phyloP scores from a whole-genome alignment of 2,113 vertebrate species.

The Rhabdornis inornatus region DNA sequence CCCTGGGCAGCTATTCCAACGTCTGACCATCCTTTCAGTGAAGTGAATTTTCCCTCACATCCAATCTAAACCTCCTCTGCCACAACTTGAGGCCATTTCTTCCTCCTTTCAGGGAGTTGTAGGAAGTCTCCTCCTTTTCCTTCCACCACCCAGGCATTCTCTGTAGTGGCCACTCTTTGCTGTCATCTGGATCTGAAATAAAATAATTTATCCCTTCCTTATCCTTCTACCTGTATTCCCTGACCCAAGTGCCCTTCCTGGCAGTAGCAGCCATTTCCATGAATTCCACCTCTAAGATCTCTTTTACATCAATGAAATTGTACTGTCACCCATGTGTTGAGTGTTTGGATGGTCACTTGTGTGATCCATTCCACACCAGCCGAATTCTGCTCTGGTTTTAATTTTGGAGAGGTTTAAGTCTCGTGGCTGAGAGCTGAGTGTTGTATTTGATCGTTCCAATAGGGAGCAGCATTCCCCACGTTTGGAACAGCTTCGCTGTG shows the following conservation, averaged over 20 bases:
- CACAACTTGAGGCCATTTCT: not conserved
- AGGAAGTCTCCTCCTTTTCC: not conserved
- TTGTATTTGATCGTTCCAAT: not conserved
- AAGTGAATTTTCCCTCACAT: not conserved
- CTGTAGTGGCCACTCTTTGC: not conserved
- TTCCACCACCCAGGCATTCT: not conserved
- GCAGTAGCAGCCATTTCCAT: not conserved
- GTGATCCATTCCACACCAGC: not conserved
- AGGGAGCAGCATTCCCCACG: slow-evolving; percentile 29
- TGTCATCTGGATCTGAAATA: not conserved
- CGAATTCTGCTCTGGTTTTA: not conserved
- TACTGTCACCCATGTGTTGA: rapidly evolving
- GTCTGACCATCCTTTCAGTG: not conserved
- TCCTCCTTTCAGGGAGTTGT: not conserved
- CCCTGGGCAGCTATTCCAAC: not conserved
- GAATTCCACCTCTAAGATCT: not conserved
- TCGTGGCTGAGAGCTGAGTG: not conserved
- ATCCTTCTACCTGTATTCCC: not conserved
- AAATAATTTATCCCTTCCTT: not conserved
- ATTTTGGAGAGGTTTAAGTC: not conserved
- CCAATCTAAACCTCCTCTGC: not conserved
- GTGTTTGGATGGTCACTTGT: not conserved
- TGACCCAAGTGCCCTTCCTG: not conserved
- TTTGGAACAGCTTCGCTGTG: not conserved
- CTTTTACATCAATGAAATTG: not conserved